These are phyloP conservation scores for Thomomys bottae DNA, from an alignment of 2,113 vertebrate species.

Conservation along the genomic window DNA sequence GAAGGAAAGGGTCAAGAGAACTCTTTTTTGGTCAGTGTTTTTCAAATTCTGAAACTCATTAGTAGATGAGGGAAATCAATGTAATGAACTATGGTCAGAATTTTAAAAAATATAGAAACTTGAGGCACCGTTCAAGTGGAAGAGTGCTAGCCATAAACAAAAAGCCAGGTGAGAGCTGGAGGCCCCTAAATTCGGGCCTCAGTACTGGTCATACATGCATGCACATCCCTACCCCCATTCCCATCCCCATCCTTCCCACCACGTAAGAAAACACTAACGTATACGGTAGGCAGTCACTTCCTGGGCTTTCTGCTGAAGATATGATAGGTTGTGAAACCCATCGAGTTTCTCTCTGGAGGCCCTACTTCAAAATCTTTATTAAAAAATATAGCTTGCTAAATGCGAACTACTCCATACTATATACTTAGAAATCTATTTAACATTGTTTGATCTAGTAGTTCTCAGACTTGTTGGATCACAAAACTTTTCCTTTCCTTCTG, in stretches of 20 bases:
- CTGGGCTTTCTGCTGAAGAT: background rate
- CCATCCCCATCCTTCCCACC: no score
- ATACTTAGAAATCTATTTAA: constrained; percentile 14
- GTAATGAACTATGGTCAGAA: background rate
- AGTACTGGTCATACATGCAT: background rate
- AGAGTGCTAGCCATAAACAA: no score
- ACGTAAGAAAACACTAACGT: background rate
- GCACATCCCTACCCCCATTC: no score
- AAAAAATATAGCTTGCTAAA: background rate
- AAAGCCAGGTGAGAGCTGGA: no score
- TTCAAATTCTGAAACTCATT: background rate
- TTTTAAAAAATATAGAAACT: background rate
- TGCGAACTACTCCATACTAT: background rate
- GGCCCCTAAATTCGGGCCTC: no score
- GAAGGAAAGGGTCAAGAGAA: background rate
- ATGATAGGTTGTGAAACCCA: background rate
- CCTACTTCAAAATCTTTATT: background rate
- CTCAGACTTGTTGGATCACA: background rate
- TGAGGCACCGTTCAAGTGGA: no score
- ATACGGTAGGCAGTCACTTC: background rate
- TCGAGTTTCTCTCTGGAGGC: background rate
- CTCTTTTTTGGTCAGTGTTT: background rate
- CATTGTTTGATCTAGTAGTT: background rate
- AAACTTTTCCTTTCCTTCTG: background rate
- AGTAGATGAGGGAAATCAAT: background rate